Base-by-base conservation (phyloP, 2,888 invertebrate genomes). In the Catocala sponsa region DNA sequence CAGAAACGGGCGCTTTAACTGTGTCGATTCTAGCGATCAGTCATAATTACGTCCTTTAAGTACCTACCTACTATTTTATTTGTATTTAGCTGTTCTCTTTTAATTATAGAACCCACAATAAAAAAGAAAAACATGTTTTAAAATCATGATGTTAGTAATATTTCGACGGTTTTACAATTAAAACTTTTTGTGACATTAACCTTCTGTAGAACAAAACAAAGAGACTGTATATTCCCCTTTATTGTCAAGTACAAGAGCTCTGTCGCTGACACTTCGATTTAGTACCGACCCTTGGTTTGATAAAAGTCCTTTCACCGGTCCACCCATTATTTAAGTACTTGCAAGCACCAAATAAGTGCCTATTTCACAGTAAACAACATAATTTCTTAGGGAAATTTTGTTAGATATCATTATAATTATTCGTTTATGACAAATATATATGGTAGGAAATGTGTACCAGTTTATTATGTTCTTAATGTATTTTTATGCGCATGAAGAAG, bases 251-350 rank as follows among this genome's bases (percentile, higher is more conserved):
- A 86, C 90, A 89, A 87, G 85, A 83, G 80, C 68, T 81, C 86
- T 92, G 92, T 72, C 74, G 81, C 78, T 89, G 92, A 92, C 92
- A 92, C 88, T 90, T 92, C 92, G 90, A 92, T 92, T 92, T 91
- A 91, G 85, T 87, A 81, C 86, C 88, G 87, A 88, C 89, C 91
- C 89, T 90, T 88, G 86, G 87, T 87, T 88, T 89, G 87, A 89
- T 88, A 91, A 88, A 91, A 91, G 85, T 88, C 85, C 87, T 87
- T 87, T 86, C 81, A 85, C 81, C 77, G 84, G 82, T 82, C 82
- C 82, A 82, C 82, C 82, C 84, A 88, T 88, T 89, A 89, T 87
- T 89, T 84, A 82, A 82, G 82, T 80, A 83, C 79, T 77, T 68
- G 65, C 68, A 75, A 73, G 59, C 64, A 42, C 66, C 68, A 69